Base-by-base conservation (phyloP, 2,797 vertebrate genomes). In the Spea hammondii region DNA sequence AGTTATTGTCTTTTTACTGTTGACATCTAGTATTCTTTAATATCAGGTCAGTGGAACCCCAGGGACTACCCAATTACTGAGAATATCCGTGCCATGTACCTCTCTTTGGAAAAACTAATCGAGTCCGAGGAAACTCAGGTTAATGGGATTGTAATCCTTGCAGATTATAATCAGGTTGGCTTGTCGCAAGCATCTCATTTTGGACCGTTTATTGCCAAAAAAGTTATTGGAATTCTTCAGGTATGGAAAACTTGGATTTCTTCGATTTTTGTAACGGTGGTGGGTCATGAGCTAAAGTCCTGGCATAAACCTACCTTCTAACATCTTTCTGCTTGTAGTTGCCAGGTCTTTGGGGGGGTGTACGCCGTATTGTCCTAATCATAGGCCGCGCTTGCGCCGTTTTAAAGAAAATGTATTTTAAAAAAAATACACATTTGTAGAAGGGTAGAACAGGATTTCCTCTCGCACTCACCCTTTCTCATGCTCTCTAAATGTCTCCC, bases 151-250 rank as follows among this genome's bases (percentile, higher is more conserved):
- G 96, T 99, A 82, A 98, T 99, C 84, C 91, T 99, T 68, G 96
- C 96, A 13, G 98, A 99, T 90, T 99, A 98, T 93, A 96, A 91
- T 17, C 97, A 96, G 79, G 96, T 99, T 85, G 96, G 97, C 77
- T 94, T 99, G 92, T 96, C 97, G 17, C 98, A 99, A 82, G 98
- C 97, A 0, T 97, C 97, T 85, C 97, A 98, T 84, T 97, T 98
- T 79, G 97, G 97, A 70, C 98, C 98, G 13, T 97, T 98, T 87
- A 95, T 99, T 77, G 97, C 97, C 90, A 99, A 98, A 91, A 99
- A 98, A 85, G 94, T 98, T 62, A 97, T 98, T 84, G 95, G 97
- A 89, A 96, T 99, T 88, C 96, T 99, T 75, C 97, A 99, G 95
- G 97, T 98, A 32, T 89, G 92, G 84, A 79, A 74, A 57, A 6